Evolutionary conservation across 2,888 invertebrate genomes (phyloP).

Genomic region (Drosophila macrospina): DNA sequence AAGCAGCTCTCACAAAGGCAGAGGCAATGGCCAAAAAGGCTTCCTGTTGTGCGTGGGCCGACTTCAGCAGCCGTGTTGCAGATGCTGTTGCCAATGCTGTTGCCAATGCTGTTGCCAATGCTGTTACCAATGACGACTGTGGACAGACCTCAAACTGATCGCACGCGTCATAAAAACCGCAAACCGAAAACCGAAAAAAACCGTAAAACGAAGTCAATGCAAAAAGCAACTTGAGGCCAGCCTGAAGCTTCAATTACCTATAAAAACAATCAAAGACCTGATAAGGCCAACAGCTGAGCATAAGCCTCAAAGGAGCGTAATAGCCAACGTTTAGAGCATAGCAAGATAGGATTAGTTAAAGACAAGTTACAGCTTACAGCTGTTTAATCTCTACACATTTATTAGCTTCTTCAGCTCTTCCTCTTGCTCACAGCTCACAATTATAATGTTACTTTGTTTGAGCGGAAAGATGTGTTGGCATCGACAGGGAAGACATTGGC

Average conservation of each 20-base stretch:
- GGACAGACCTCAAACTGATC: conserved; percentile 53
- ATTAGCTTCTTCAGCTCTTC: background rate
- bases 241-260: conserved; percentile 36
- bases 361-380: background rate
- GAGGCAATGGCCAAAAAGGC: conserved; percentile 57
- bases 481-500: background rate
- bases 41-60: conserved; percentile 60
- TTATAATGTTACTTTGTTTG: background rate
- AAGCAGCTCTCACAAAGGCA: conserved; percentile 31
- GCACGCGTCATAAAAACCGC: conserved; percentile 69
- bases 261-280: conserved; percentile 5
- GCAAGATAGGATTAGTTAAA: background rate
- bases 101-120: too few relatives aligned
- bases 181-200: conserved; percentile 12
- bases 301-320: background rate
- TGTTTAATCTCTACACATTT: background rate
- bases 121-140: conserved; percentile 21
- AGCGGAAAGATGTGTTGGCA: background rate
- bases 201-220: conserved; percentile 17
- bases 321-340: too few relatives aligned
- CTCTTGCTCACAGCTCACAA: background rate
- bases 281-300: background rate
- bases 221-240: conserved; percentile 7
- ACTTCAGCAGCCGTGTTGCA: conserved; percentile 15
- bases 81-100: conserved; percentile 33